Percentiles rank a stretch among this genome's conserved stretches.
Conservation (phyloP, 2,113 vertebrate species). For the Mobula hypostoma region DNA sequence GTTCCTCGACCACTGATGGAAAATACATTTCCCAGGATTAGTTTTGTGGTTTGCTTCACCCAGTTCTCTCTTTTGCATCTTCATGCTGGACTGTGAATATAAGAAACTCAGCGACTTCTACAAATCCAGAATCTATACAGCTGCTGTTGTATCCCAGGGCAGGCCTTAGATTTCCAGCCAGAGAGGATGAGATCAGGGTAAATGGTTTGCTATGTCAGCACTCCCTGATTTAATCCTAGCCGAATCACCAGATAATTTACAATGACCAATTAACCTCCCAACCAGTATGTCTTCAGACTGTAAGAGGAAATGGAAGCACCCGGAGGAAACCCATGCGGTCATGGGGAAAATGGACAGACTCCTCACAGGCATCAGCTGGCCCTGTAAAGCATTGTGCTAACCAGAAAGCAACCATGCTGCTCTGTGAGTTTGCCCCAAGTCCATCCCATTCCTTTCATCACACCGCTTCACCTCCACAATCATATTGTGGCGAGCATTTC, state of each 20-base stretch:
- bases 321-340: no score
- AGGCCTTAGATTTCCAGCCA: background rate
- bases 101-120: background rate
- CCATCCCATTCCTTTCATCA: background rate
- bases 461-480: background rate
- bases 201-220: no score
- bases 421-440: background rate
- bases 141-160: background rate
- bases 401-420: background rate
- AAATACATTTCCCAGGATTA: conserved; percentile 25
- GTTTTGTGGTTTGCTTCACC: background rate
- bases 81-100: background rate
- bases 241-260: no score
- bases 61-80: background rate
- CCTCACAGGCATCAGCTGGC: no score
- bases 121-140: background rate
- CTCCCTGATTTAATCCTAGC: no score
- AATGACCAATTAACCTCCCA: no score
- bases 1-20: conserved; percentile 47
- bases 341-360: no score
- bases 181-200: no score
- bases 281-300: no score
- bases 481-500: no score
- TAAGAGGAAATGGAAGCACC: no score
- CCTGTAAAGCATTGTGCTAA: no score